Evolutionary conservation across 1,140 invertebrate genomes (phyloP).

Genomic region (Pogonomyrmex barbatus): DNA sequence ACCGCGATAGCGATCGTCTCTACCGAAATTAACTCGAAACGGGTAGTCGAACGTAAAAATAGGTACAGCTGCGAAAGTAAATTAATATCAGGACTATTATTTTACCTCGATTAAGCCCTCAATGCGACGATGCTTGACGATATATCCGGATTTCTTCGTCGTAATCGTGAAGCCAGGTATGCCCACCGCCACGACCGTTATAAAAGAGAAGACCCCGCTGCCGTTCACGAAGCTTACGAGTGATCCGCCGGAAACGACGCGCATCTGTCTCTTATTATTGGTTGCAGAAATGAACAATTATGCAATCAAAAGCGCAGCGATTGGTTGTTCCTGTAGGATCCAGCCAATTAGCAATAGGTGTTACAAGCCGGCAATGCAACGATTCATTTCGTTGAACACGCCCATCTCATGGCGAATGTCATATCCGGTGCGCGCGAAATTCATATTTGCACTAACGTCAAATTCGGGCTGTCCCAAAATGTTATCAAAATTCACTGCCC

Average conservation of each 20-base stretch:
- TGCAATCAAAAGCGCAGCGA: neutral
- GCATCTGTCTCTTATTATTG: neutral
- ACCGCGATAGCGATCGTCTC: too few species aligned
- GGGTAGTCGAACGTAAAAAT: neutral
- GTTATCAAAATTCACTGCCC: too few species aligned
- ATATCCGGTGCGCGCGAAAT: neutral
- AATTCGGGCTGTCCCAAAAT: neutral
- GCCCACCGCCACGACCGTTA: neutral
- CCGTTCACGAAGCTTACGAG: neutral
- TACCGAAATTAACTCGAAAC: neutral
- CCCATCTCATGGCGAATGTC: neutral
- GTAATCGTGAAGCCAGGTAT: too few species aligned
- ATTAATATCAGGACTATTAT: neutral
- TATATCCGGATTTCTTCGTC: neutral
- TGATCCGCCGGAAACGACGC: constrained; percentile 32
- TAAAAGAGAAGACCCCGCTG: neutral
- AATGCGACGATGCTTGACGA: neutral
- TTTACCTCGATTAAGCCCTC: constrained; percentile 1
- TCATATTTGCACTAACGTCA: neutral
- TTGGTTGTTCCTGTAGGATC: neutral
- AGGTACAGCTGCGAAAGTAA: neutral
- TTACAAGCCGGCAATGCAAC: too few species aligned
- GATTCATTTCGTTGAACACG: too few species aligned
- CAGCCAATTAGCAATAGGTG: neutral
- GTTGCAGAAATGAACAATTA: neutral